Evolutionary conservation across 2,888 invertebrate genomes (phyloP).

Genomic region (Euzetes globulus): DNA sequence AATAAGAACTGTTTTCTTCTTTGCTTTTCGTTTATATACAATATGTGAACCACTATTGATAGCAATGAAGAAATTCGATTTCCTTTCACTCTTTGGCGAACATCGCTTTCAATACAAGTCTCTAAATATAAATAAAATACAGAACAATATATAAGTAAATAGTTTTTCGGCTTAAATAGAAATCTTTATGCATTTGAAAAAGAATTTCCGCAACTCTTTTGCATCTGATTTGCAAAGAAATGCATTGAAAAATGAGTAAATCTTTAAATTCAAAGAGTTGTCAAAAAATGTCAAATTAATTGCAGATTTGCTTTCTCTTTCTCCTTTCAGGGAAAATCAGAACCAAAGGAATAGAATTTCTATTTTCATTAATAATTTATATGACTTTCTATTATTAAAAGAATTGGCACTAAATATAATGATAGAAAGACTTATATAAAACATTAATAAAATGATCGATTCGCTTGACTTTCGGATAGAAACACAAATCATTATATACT

Average conservation of each 20-base stretch:
- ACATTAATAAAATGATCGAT: neutral
- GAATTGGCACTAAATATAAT: neutral
- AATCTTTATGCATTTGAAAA: neutral
- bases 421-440: neutral
- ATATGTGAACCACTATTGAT: neutral
- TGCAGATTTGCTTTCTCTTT: neutral
- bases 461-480: neutral
- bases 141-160: neutral
- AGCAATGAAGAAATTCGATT: slow-evolving; percentile 19
- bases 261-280: neutral
- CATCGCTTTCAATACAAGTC: neutral
- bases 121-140: neutral
- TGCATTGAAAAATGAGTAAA: neutral
- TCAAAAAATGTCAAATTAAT: slow-evolving; percentile 11
- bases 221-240: neutral
- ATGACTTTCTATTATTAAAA: neutral
- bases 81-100: slow-evolving; percentile 1
- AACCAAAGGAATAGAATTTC: neutral
- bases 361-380: neutral
- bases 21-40: neutral
- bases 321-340: neutral
- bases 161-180: neutral
- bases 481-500: neutral
- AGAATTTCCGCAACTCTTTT: neutral
- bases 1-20: neutral